Base-by-base conservation (phyloP, 1,140 invertebrate species). In the Bombus confusus region DNA sequence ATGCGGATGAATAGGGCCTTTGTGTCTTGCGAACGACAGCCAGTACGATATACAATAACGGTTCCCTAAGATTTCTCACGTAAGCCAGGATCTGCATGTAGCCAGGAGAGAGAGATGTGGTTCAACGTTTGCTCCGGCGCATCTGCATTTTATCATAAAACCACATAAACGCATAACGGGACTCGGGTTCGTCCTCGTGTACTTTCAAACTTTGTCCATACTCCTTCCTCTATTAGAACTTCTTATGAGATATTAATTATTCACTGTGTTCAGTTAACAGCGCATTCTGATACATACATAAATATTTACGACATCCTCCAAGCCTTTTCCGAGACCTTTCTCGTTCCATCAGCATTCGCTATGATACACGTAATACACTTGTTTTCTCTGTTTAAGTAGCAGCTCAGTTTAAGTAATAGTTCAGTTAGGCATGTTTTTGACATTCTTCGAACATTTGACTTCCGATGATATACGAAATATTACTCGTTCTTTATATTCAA, bases 11-110 rank as follows among this genome's bases (percentile, higher is more conserved):
- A 90, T 90, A 90, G 89, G 86, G 86, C 87, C 89, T 90, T 90
- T 90, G 89, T 90, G 86, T 86, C 89, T 88, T 90, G 88, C 89
- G 86, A 90, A 90, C 89, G 88, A 90, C 88, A 90, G 88, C 72
- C 86, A 81, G 86, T 84, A 87, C 86, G 88, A 90, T 90, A 90
- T 90, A 90, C 89, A 90, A 90, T 90, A 90, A 90, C 89, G 89
- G 89, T 90, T 85, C 78, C 78, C 80, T 69, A 78, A 86, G 83
- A 90, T 90, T 90, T 90, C 89, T 90, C 89, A 90, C 89, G 86
- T 90, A 86, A 88, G 77, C 68, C 83, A 87, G 88, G 88, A 90
- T 88, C 89, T 90, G 74, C 74, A 77, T 78, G 75, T 69, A 62
- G 41, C 71, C 47, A 9, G 52, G 57, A 15, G 57, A 62, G 71